These are phyloP conservation scores for Trichomycterus rosablanca DNA, from an alignment of 2,113 vertebrate species.

Conservation along the genomic window DNA sequence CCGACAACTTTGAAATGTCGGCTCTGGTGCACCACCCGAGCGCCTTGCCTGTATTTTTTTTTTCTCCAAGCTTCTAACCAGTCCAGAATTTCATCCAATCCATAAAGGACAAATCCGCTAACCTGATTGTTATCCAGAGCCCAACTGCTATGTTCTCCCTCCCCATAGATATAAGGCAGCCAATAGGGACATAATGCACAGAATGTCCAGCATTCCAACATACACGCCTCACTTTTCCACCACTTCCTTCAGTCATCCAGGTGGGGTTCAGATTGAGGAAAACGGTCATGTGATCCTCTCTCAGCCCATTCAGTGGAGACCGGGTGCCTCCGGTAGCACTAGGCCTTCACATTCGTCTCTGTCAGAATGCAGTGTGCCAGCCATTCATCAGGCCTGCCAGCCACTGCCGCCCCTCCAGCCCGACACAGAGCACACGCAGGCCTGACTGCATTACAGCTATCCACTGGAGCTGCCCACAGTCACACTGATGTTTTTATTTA, in stretches of 20 bases:
- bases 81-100: constrained; percentile 28
- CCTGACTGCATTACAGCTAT: constrained; percentile 68
- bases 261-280: constrained; percentile 50
- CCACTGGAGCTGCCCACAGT: constrained; percentile 55
- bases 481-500: constrained; percentile 75
- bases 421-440: constrained; percentile 64
- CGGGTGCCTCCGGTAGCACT: constrained; percentile 60
- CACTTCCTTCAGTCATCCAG: constrained; percentile 46
- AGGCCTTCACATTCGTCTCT: constrained; percentile 78
- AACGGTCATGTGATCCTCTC: constrained; percentile 57
- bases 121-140: constrained; percentile 37
- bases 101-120: constrained; percentile 38
- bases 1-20: too few species aligned
- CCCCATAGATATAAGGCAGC: constrained; percentile 9
- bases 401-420: constrained; percentile 68
- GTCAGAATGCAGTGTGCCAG: constrained; percentile 64
- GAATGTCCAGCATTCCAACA: constrained; percentile 8
- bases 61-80: constrained; percentile 25
- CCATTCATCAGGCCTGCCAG: constrained; percentile 76
- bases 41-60: too few species aligned
- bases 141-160: constrained; percentile 18
- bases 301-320: constrained; percentile 55
- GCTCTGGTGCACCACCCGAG: too few species aligned
- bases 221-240: constrained; percentile 30
- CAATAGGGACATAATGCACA: constrained; percentile 21